phyloP scores from a whole-genome alignment of 2,113 vertebrate species.

The Oreochromis niloticus region DNA sequence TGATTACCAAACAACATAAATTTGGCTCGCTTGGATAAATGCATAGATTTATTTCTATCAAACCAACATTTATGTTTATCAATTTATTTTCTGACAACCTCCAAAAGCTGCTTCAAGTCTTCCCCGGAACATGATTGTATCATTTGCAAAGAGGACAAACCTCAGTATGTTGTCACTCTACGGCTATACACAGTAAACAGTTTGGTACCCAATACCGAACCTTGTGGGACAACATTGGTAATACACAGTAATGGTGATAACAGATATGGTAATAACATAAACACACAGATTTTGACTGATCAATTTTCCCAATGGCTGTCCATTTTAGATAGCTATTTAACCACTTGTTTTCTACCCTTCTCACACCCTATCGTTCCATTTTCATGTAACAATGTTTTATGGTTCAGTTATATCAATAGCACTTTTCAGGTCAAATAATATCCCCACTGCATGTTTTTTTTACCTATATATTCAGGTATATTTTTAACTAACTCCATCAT shows the following conservation, averaged over 20 bases:
- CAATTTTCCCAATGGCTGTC: not conserved
- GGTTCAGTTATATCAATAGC: not conserved
- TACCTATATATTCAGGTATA: not conserved
- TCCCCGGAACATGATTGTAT: not conserved
- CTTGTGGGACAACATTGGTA: not conserved
- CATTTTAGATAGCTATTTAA: not conserved
- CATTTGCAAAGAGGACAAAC: not conserved
- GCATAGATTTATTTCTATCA: not conserved
- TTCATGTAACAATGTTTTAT: not conserved
- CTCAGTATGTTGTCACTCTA: not conserved
- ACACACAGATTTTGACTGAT: not conserved
- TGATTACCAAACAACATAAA: not conserved
- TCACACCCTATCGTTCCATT: not conserved
- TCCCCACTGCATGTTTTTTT: not conserved
- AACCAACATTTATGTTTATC: not conserved
- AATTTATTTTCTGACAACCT: not conserved
- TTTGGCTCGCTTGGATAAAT: not conserved
- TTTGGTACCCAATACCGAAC: not conserved
- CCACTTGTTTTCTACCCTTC: not conserved
- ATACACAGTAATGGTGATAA: too few relatives aligned
- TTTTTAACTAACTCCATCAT: not conserved
- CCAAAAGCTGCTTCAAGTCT: not conserved
- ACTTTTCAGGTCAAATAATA: not conserved
- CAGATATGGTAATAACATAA: not conserved
- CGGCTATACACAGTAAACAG: not conserved